Conservation (phyloP, 2,797 vertebrate genomes). For the Chelon labrosus region DNA sequence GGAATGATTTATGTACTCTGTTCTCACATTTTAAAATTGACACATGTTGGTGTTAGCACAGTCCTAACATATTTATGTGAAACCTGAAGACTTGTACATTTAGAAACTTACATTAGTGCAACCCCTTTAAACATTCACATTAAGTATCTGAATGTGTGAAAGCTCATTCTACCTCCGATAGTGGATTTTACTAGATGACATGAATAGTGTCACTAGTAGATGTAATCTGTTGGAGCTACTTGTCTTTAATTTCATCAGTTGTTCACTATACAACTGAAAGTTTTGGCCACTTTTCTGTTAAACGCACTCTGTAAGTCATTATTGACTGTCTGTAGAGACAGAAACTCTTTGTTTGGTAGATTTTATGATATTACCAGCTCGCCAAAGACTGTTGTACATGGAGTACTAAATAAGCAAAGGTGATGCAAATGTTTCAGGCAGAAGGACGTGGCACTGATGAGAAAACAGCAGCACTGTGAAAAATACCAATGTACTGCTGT, state of each 20-base stretch:
- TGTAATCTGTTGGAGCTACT: background rate
- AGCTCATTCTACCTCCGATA: background rate
- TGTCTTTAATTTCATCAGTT: background rate
- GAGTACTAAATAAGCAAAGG: constrained; percentile 10
- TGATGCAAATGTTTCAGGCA: constrained; percentile 19
- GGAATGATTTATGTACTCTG: constrained; percentile 23
- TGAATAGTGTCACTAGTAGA: background rate
- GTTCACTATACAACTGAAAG: background rate
- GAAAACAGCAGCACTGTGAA: constrained; percentile 41
- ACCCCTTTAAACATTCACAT: background rate
- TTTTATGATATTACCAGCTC: constrained; percentile 1
- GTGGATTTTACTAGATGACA: background rate
- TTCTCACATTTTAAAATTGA: constrained; percentile 33
- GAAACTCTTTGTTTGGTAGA: background rate
- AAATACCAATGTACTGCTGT: constrained; percentile 32
- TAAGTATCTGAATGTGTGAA: background rate
- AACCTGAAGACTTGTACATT: background rate
- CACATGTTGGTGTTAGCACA: background rate
- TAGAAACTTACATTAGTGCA: background rate
- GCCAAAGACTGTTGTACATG: background rate
- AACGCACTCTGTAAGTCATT: background rate
- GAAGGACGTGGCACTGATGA: constrained; percentile 5
- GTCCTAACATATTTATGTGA: background rate
- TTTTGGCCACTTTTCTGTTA: background rate
- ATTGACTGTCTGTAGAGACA: background rate